These are phyloP conservation scores for Dendrocincla tyrannina DNA, from an alignment of 2,797 vertebrate species.

Conservation along the genomic window DNA sequence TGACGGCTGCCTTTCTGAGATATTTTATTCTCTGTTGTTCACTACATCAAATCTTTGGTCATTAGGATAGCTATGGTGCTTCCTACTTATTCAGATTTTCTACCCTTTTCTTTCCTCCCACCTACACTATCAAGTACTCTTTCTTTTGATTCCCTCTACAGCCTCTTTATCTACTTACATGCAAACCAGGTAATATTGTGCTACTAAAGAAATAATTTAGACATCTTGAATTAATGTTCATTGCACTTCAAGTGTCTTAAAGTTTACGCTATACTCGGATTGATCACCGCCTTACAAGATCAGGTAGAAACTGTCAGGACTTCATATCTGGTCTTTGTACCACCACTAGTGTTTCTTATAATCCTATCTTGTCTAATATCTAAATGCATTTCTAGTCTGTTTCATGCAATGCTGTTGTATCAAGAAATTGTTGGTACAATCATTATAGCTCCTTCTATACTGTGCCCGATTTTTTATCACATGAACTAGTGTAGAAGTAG, in stretches of 20 bases:
- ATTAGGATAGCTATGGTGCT: not conserved
- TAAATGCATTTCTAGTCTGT: not conserved
- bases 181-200: not conserved
- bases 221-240: not conserved
- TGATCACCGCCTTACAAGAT: not conserved
- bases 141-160: not conserved
- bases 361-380: not conserved
- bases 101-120: not conserved
- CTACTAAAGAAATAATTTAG: not conserved
- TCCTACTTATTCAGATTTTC: not conserved
- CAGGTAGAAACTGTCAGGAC: not conserved
- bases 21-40: not conserved
- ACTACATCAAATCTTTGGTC: not conserved
- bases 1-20: not conserved
- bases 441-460: not conserved
- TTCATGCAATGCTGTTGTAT: not conserved
- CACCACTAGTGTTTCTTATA: not conserved
- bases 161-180: not conserved
- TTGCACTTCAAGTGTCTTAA: not conserved
- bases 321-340: not conserved
- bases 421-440: not conserved
- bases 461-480: not conserved
- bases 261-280: not conserved
- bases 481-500: not conserved
- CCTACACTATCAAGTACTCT: not conserved